Evolutionary conservation across 2,888 invertebrate species (phyloP).

Genomic region (Microplitis deprimator): DNA sequence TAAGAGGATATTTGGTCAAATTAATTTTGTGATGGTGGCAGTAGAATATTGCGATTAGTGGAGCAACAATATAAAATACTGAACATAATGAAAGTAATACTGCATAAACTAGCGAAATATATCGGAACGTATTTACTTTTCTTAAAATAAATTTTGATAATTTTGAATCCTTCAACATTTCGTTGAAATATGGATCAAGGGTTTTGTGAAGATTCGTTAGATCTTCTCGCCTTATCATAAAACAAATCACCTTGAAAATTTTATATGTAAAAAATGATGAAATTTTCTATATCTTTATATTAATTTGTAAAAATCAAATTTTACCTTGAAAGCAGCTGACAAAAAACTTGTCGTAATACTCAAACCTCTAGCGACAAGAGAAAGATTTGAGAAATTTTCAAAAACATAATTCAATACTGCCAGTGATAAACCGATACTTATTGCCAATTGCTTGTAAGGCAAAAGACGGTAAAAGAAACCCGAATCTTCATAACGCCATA

Average conservation of each 20-base stretch:
- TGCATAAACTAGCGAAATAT: not conserved
- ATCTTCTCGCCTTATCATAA: conserved; percentile 32
- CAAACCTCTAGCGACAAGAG: conserved; percentile 2
- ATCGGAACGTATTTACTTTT: not conserved
- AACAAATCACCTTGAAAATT: conserved; percentile 29
- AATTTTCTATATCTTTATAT: not conserved
- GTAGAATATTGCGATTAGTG: conserved; percentile 41
- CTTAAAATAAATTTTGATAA: conserved; percentile 4
- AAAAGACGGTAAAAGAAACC: conserved; percentile 8
- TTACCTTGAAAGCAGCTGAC: conserved; percentile 20
- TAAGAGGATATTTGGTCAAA: conserved; percentile 44
- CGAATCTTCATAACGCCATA: not conserved
- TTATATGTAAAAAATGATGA: not conserved
- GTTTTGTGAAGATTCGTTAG: conserved; percentile 32
- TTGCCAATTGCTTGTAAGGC: not conserved
- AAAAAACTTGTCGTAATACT: conserved; percentile 4
- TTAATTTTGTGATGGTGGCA: conserved; percentile 30
- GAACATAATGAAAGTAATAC: not conserved
- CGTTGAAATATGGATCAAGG: conserved; percentile 23
- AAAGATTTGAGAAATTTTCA: conserved; percentile 1
- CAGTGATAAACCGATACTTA: not conserved
- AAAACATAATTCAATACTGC: not conserved
- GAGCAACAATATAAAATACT: conserved; percentile 34
- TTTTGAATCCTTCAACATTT: not conserved
- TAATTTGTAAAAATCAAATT: not conserved